These are phyloP conservation scores for Equus quagga DNA, from an alignment of 2,113 vertebrate species.

Conservation along the genomic window DNA sequence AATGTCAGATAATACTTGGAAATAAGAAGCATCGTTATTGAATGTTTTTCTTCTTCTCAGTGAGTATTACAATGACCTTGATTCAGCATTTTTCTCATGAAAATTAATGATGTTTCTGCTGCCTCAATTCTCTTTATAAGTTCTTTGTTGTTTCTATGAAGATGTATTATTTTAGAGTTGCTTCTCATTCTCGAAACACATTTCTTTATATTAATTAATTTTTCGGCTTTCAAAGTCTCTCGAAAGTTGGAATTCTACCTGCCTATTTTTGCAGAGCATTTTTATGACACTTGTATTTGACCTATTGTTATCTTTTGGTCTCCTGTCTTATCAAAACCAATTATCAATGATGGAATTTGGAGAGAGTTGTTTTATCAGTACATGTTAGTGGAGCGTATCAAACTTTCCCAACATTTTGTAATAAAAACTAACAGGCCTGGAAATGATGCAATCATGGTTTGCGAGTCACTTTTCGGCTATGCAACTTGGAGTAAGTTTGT, in stretches of 20 bases:
- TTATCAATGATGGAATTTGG: background rate
- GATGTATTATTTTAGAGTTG: background rate
- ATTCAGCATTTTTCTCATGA: background rate
- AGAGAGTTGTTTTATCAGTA: background rate
- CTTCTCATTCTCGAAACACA: background rate
- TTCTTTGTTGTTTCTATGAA: background rate
- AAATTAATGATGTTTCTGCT: background rate
- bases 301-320: background rate
- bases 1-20: background rate
- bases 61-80: background rate
- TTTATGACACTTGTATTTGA: background rate
- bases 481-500: background rate
- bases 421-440: constrained; percentile 4
- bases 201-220: background rate
- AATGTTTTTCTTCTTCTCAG: background rate
- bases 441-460: background rate
- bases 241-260: background rate
- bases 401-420: background rate
- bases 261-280: background rate
- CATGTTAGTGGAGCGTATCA: background rate
- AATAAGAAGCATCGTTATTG: background rate
- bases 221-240: background rate
- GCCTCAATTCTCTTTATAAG: background rate
- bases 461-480: background rate
- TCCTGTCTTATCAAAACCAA: background rate